Conservation (phyloP, 1,140 invertebrate species). For the Gonatopus flavifemur region DNA sequence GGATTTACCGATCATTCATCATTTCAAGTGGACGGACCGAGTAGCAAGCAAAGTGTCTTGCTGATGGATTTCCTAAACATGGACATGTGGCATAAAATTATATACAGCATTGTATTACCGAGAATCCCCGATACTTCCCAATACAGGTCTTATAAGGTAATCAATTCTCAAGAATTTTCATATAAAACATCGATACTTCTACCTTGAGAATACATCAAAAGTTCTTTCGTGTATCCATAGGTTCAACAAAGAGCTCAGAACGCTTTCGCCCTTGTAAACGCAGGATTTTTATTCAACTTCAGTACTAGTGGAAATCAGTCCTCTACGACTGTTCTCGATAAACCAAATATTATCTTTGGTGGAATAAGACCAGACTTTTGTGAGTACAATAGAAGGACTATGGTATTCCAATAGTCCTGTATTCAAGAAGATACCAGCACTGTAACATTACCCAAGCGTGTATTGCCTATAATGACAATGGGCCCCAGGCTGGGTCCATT, state of each 20-base stretch:
- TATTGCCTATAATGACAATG: no score
- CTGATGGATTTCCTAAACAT: conserved; percentile 61
- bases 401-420: no score
- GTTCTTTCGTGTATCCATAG: no score
- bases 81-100: conserved; percentile 66
- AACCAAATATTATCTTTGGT: conserved; percentile 61
- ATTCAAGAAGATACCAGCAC: no score
- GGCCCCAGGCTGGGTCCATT: no score
- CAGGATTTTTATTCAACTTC: conserved; percentile 71
- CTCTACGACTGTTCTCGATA: conserved; percentile 56
- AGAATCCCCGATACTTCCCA: conserved; percentile 50
- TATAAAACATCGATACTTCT: no score
- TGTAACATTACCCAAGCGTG: no score
- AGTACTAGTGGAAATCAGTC: conserved; percentile 37
- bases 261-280: conserved; percentile 79
- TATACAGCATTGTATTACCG: conserved; percentile 63
- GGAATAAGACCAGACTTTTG: no score
- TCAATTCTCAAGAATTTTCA: no score
- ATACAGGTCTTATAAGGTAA: conserved; percentile 65
- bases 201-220: no score
- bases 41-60: conserved; percentile 38
- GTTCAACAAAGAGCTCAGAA: conserved; percentile 79
- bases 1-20: no score
- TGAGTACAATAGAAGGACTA: no score
- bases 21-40: conserved; percentile 37